phyloP scores from a whole-genome alignment of 1,140 invertebrate species.

The Drosophila seguyi region DNA sequence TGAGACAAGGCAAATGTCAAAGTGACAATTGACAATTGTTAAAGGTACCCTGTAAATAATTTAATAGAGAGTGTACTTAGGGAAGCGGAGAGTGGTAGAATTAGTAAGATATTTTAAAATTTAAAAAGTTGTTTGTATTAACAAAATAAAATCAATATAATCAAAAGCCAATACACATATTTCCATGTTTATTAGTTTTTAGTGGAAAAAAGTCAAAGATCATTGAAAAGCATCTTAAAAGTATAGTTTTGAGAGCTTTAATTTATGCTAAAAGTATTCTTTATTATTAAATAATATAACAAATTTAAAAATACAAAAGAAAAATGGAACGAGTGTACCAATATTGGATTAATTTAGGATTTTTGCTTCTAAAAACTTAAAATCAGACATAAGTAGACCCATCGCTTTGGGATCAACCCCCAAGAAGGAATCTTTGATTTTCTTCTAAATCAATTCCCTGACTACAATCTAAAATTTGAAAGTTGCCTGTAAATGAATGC shows the following conservation, averaged over 20 bases:
- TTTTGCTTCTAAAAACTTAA: too few relatives aligned
- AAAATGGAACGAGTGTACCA: too few relatives aligned
- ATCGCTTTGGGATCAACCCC: neutral
- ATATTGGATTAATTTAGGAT: too few relatives aligned
- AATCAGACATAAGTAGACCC: neutral
- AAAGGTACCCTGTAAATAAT: slow-evolving; percentile 17
- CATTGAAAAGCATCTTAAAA: neutral
- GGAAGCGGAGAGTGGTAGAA: neutral
- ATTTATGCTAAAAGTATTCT: too few relatives aligned
- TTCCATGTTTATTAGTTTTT: neutral
- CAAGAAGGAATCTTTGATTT: slow-evolving; percentile 11
- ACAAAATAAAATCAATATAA: neutral
- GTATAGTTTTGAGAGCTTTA: too few relatives aligned
- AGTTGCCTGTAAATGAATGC: slow-evolving; percentile 34
- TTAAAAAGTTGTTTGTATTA: too few relatives aligned
- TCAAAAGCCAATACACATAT: neutral
- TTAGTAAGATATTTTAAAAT: neutral
- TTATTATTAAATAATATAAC: too few relatives aligned
- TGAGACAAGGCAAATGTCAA: slow-evolving; percentile 58
- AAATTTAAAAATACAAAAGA: too few relatives aligned
- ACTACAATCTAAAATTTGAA: slow-evolving; percentile 55
- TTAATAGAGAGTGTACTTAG: neutral
- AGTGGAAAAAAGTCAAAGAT: neutral
- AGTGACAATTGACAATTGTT: slow-evolving; percentile 48
- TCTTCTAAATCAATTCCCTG: slow-evolving; percentile 20